phyloP scores from a whole-genome alignment of 2,113 vertebrate species.

The Corythoichthys intestinalis region DNA sequence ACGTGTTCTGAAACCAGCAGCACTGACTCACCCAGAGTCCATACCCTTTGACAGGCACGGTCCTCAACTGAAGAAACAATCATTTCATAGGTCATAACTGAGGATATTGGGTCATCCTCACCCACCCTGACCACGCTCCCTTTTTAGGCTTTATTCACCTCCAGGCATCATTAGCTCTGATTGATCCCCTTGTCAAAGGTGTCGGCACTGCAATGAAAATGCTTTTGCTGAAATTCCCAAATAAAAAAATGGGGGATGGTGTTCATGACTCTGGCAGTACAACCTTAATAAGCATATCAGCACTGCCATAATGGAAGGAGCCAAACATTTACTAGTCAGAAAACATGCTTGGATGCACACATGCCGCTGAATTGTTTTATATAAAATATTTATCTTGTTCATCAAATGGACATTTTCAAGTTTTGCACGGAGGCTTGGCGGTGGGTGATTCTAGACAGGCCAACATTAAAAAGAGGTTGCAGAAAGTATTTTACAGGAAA shows the following conservation, averaged over 20 bases:
- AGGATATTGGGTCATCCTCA: slow-evolving; percentile 18
- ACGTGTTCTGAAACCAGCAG: background rate
- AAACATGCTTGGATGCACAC: background rate
- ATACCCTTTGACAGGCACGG: background rate
- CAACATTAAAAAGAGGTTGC: slow-evolving; percentile 12
- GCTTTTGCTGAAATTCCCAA: slow-evolving; percentile 24
- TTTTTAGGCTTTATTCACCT: slow-evolving; percentile 15
- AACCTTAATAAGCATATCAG: slow-evolving; percentile 11
- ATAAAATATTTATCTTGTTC: slow-evolving; percentile 24
- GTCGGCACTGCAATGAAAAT: slow-evolving; percentile 39
- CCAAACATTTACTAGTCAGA: background rate
- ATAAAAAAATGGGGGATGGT: background rate
- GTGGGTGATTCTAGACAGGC: background rate
- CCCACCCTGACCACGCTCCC: background rate
- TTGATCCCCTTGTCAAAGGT: slow-evolving; percentile 54
- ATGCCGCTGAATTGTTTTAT: background rate
- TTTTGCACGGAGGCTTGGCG: background rate
- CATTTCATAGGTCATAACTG: slow-evolving; percentile 17
- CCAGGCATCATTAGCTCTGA: slow-evolving; percentile 60
- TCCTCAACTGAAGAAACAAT: slow-evolving; percentile 3
- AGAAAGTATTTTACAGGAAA: slow-evolving; percentile 20
- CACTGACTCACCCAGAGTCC: background rate
- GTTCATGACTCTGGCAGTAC: slow-evolving; percentile 13
- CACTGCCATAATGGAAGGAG: slow-evolving; percentile 7
- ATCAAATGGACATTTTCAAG: slow-evolving; percentile 4